phyloP scores from a whole-genome alignment of 2,888 invertebrate species.

The Drosophila tripunctata region DNA sequence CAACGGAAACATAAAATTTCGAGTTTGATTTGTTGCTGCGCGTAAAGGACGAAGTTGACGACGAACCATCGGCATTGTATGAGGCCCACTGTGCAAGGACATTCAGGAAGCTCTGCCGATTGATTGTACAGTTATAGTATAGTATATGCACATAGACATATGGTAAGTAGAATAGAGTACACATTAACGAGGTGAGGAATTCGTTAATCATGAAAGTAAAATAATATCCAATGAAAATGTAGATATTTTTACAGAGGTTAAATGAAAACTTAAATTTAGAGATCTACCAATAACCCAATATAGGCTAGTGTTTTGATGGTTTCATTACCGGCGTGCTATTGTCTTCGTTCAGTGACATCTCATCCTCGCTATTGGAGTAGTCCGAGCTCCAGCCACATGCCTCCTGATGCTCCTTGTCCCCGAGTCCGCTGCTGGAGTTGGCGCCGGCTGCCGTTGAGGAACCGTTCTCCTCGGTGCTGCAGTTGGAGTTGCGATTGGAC shows the following conservation, averaged over 20 bases:
- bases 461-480: conserved; percentile 81
- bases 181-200: neutral
- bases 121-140: neutral
- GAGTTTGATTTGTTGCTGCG: conserved; percentile 84
- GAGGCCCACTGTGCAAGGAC: conserved; percentile 82
- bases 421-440: conserved; percentile 50
- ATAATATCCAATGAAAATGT: conserved; percentile 17
- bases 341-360: conserved; percentile 89
- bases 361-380: conserved; percentile 95
- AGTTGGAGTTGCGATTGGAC: conserved; percentile 82
- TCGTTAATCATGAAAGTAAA: conserved; percentile 81
- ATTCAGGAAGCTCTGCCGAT: conserved; percentile 80
- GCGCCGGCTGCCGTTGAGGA: conserved; percentile 55
- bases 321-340: conserved; percentile 86
- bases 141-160: neutral
- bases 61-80: conserved; percentile 72
- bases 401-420: conserved; percentile 86
- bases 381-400: conserved; percentile 94
- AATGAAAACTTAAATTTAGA: neutral
- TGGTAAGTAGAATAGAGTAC: neutral
- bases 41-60: conserved; percentile 75
- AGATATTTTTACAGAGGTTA: neutral
- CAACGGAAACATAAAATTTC: conserved; percentile 84
- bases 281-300: conserved; percentile 5
- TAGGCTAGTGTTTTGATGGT: neutral